A percentile compares a stretch with the other conserved stretches of the same genome.
Conservation (phyloP, 1,140 invertebrate genomes). For the Anastrepha ludens region DNA sequence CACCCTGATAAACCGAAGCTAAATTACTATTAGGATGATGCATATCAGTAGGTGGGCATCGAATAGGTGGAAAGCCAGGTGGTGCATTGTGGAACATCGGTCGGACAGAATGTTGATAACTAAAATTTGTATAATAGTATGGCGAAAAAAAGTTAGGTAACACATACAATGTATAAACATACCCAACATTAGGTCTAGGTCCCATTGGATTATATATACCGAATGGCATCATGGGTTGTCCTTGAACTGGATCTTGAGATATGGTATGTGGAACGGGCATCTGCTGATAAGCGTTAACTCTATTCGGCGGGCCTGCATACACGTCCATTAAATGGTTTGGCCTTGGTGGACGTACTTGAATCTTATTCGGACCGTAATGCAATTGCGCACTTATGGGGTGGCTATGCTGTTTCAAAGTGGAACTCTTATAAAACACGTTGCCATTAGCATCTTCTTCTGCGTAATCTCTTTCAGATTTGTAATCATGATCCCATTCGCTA, state of each 20-base stretch:
- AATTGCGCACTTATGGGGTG: background rate
- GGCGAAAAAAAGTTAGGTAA: background rate
- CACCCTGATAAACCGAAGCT: conserved; percentile 72
- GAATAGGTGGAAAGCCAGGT: conserved; percentile 5
- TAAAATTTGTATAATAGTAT: background rate
- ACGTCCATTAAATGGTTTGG: conserved; percentile 39
- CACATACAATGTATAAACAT: background rate
- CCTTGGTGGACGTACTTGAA: conserved; percentile 20
- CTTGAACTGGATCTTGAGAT: conserved; percentile 35
- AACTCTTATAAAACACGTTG: conserved; percentile 40
- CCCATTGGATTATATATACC: conserved; percentile 48
- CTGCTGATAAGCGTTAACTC: conserved; percentile 39
- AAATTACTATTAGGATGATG: conserved; percentile 59
- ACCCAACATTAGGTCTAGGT: conserved; percentile 5
- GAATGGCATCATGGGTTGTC: conserved; percentile 44
- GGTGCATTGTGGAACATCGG: conserved; percentile 42
- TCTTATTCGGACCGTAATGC: conserved; percentile 33
- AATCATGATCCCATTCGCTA: conserved; percentile 36
- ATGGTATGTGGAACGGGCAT: background rate
- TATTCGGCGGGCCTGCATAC: conserved; percentile 30
- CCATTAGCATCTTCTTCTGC: background rate
- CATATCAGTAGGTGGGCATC: conserved; percentile 15
- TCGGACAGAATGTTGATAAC: conserved; percentile 46
- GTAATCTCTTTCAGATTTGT: conserved; percentile 32
- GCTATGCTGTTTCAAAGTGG: background rate